Percentiles rank a stretch among this genome's conserved stretches.
Evolutionary conservation across 2,888 invertebrate genomes (phyloP).

Genomic region (Eubasilissa splendida): DNA sequence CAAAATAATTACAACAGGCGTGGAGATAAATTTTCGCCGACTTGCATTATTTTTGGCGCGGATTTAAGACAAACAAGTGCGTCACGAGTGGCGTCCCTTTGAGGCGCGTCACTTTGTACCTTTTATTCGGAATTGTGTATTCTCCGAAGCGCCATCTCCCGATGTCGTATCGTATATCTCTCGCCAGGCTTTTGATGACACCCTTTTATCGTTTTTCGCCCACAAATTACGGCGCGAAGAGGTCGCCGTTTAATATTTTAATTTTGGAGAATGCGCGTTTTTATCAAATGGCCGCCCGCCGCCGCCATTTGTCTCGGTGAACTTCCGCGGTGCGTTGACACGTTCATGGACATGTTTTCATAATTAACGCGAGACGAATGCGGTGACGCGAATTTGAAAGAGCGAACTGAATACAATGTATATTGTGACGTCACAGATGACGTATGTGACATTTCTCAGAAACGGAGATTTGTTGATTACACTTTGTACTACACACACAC

Average conservation of each 20-base stretch:
- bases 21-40: conserved; percentile 9
- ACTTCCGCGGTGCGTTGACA: conserved; percentile 5
- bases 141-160: conserved; percentile 24
- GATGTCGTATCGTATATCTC: conserved; percentile 30
- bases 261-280: conserved; percentile 2
- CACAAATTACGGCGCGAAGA: not conserved
- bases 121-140: conserved; percentile 14
- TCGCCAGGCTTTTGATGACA: conserved; percentile 4
- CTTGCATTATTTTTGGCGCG: conserved; percentile 23
- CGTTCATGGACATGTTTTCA: conserved; percentile 15
- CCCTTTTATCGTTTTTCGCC: conserved; percentile 19
- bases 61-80: conserved; percentile 28
- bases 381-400: not conserved
- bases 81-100: conserved; percentile 17
- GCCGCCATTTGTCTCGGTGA: conserved; percentile 4
- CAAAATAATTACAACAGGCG: conserved; percentile 20
- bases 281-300: not conserved
- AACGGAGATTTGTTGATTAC: too few relatives aligned
- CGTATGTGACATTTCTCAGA: too few relatives aligned
- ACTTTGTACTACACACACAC: too few relatives aligned
- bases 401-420: too few relatives aligned
- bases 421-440: too few relatives aligned
- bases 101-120: conserved; percentile 12
- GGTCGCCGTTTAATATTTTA: conserved; percentile 2
- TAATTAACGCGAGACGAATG: conserved; percentile 38